A percentile compares a stretch with the other conserved stretches of the same genome.
Evolutionary conservation across 92 coral and sea anemone species (phyloP).

Genomic region (Porites lobata): DNA sequence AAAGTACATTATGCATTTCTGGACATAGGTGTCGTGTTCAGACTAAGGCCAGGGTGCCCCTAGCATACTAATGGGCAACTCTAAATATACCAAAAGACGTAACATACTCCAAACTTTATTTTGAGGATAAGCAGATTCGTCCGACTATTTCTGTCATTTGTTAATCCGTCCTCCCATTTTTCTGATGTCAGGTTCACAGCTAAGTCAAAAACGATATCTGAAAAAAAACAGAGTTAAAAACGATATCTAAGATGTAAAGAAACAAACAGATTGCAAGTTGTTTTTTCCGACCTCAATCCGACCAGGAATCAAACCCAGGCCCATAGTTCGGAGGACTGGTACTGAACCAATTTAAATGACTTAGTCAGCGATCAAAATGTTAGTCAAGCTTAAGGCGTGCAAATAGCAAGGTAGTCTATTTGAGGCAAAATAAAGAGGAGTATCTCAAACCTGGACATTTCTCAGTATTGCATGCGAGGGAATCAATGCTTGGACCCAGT

Average conservation of each 20-base stretch:
- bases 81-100: not conserved
- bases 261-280: not conserved
- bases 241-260: not conserved
- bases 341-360: too few species aligned
- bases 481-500: conserved; percentile 70
- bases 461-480: conserved; percentile 68
- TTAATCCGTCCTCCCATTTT: conserved; percentile 71
- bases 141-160: not conserved
- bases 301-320: too few species aligned
- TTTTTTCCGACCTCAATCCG: too few species aligned
- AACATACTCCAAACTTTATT: conserved; percentile 34
- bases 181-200: conserved; percentile 75
- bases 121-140: not conserved
- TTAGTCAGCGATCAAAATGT: too few species aligned
- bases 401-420: not conserved
- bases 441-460: conserved; percentile 84
- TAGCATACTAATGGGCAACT: not conserved
- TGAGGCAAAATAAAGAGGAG: too few species aligned
- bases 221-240: not conserved
- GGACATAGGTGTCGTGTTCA: not conserved
- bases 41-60: not conserved
- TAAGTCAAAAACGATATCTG: conserved; percentile 88
- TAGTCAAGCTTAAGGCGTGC: not conserved
- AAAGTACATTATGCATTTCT: too few species aligned
- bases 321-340: too few species aligned